Base-by-base conservation (phyloP, 1,140 invertebrate species). In the Nasonia longicornis region DNA sequence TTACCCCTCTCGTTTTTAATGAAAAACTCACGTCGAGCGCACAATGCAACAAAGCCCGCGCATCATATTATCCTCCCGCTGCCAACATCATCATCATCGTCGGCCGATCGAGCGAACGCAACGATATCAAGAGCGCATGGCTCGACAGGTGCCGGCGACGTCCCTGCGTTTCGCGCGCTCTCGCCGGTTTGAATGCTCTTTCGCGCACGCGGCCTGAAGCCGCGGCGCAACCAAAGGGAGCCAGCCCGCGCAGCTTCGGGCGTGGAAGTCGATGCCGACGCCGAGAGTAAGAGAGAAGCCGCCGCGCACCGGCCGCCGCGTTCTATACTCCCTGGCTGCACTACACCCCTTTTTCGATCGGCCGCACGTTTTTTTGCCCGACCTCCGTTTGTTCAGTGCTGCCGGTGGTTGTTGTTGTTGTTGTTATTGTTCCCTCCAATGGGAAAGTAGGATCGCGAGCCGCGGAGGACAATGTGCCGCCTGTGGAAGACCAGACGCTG, bases 171-270 rank as follows among this genome's bases (percentile, higher is more conserved):
- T 22, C 64, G 48, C 77, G 69, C 83, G 88, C 88, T 85, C 70
- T 75, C 85, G 84, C 74, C 80, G 73, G 85, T 89, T 89, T 88
- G 86, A 89, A 89, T 89, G 3, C 86, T 76, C 82, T 84, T 80
- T 77, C 85, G 86, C 84, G 85, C 79, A 81, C 76, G 77, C 82
- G 77, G 35, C 64, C 64, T 67, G 11, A 3, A 31, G 64, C 64
- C 64, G 64, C 64, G 64, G 64, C 64, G 64, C 64, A 67, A 58
- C 52, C 20, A 8, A 58, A 58, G 52, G 42, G 3, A 14, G 26
- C 26, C 38, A 22, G 48, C 82, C 84, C 84, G 85, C 80, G 83
- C 87, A 86, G 86, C 86, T 86, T 82, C 86, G 88, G 85, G 88
- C 86, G 88, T 87, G 85, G 86, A 86, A 87, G 85, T 87, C 87